Evolutionary conservation across 2,888 invertebrate genomes (phyloP).

Genomic region (Eudasyphora cyanicolor): DNA sequence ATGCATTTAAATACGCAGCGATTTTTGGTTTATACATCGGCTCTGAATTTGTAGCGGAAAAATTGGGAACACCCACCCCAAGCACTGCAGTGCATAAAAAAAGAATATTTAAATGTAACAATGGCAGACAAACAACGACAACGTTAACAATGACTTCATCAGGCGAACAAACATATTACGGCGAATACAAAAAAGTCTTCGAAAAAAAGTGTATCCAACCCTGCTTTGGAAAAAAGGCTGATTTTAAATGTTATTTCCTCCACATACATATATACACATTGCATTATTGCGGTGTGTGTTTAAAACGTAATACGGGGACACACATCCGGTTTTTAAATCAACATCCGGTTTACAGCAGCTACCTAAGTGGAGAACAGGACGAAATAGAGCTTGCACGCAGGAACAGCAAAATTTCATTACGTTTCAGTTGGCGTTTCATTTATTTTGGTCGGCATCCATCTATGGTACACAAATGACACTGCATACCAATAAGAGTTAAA

Average conservation of each 20-base stretch:
- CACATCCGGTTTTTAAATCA: conserved; percentile 49
- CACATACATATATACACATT: background rate
- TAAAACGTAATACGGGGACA: background rate
- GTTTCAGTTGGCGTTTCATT: conserved; percentile 21
- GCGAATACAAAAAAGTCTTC: background rate
- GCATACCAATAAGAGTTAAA: conserved; percentile 13
- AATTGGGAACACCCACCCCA: background rate
- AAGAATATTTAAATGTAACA: conserved; percentile 38
- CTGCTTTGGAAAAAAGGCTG: conserved; percentile 4
- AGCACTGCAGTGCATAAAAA: background rate
- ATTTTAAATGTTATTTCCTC: background rate
- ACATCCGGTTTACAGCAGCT: conserved; percentile 43
- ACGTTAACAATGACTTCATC: conserved; percentile 37
- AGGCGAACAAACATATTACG: conserved; percentile 20
- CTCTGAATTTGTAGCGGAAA: background rate
- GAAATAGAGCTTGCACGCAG: background rate
- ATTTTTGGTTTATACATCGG: background rate
- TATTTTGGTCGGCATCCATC: conserved; percentile 21
- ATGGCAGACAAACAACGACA: background rate
- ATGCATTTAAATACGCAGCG: conserved; percentile 39
- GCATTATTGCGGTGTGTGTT: conserved; percentile 22
- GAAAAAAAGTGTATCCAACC: background rate
- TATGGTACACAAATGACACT: conserved; percentile 28
- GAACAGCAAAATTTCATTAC: conserved; percentile 8
- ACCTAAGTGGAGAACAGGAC: background rate